Conservation (phyloP, 92 coral and sea anemone genomes). For the Diadumene lineata region DNA sequence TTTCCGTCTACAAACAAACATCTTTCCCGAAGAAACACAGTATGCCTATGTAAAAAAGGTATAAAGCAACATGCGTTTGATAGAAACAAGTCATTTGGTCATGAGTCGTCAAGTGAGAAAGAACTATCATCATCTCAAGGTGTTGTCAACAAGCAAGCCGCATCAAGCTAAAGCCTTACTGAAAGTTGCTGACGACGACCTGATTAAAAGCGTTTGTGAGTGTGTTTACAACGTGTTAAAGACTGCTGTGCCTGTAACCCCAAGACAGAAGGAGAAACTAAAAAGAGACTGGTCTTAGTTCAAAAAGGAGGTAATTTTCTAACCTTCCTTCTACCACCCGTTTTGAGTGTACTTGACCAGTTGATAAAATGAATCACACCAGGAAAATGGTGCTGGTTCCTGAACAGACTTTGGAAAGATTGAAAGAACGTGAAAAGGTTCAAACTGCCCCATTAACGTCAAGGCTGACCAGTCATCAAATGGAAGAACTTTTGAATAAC, state of each 20-base stretch:
- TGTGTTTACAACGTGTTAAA: too few relatives aligned
- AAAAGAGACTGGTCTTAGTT: constrained; percentile 4
- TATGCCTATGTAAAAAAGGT: too few relatives aligned
- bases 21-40: constrained; percentile 27
- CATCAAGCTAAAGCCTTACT: constrained; percentile 34
- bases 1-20: too few relatives aligned
- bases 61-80: constrained; percentile 14
- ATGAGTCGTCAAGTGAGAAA: constrained; percentile 48
- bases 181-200: too few relatives aligned
- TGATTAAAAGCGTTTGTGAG: too few relatives aligned
- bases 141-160: constrained; percentile 32
- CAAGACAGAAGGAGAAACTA: constrained; percentile 1
- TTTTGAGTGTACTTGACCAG: constrained; percentile 1
- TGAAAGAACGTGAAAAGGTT: constrained; percentile 25
- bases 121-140: constrained; percentile 48
- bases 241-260: constrained; percentile 47
- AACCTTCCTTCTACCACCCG: constrained; percentile 17
- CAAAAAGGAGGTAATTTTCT: constrained; percentile 26
- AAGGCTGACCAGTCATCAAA: constrained; percentile 10
- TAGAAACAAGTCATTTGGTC: constrained; percentile 19
- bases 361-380: constrained; percentile 20
- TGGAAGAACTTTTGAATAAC: constrained; percentile 10
- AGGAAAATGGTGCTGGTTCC: constrained; percentile 36
- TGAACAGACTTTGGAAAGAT: too few relatives aligned
- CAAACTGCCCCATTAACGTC: constrained; percentile 22